These are phyloP conservation scores for Podarcis cretensis DNA, from an alignment of 2,113 vertebrate genomes.

Conservation along the genomic window DNA sequence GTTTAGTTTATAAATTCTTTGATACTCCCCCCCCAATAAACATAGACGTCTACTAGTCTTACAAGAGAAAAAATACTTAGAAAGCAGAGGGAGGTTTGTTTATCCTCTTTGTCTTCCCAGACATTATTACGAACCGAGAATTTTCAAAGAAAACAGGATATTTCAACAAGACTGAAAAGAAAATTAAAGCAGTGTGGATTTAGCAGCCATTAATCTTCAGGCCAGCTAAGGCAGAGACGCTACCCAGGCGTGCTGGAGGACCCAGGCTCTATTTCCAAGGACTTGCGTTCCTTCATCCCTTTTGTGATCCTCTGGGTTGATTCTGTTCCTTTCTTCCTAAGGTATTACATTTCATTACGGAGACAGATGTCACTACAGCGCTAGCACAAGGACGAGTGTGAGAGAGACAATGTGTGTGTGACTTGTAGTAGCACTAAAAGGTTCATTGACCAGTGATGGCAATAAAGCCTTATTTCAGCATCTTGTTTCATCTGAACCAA, in stretches of 20 bases:
- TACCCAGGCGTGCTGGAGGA: background rate
- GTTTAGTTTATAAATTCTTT: too few species aligned
- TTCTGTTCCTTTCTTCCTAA: conserved; percentile 19
- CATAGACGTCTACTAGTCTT: too few species aligned
- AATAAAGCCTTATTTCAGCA: background rate
- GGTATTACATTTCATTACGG: background rate
- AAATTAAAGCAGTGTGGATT: conserved; percentile 19
- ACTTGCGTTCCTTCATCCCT: background rate
- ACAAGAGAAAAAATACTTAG: background rate
- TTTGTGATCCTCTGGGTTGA: background rate
- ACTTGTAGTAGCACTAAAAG: background rate
- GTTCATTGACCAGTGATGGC: background rate
- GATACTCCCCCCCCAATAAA: too few species aligned
- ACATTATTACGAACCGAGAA: background rate
- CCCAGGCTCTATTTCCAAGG: background rate
- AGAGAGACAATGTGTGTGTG: background rate
- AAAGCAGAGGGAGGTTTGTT: background rate
- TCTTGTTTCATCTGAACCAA: background rate
- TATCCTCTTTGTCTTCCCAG: background rate
- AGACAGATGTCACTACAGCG: background rate
- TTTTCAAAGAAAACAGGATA: background rate
- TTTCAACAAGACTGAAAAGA: conserved; percentile 14
- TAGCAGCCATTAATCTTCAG: conserved; percentile 25
- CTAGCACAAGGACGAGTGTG: background rate
- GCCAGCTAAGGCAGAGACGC: fast-evolving